Conservation (phyloP, 2,888 invertebrate species). For the Euphydryas editha region DNA sequence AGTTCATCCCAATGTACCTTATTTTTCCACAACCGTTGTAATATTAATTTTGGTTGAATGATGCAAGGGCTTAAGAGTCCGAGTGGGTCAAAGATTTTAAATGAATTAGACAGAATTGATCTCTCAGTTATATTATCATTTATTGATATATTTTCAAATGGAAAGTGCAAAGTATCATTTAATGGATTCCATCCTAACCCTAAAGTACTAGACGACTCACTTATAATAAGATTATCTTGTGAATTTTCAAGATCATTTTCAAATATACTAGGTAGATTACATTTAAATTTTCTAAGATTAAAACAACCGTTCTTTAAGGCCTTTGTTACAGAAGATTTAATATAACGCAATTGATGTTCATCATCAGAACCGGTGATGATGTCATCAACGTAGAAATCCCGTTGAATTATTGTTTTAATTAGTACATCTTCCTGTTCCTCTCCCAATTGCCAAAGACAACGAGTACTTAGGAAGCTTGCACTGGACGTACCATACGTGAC, state of each 20-base stretch:
- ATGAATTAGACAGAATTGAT: constrained; percentile 32
- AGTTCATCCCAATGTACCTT: neutral
- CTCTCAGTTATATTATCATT: constrained; percentile 34
- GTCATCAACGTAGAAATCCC: constrained; percentile 32
- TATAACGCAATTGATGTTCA: constrained; percentile 13
- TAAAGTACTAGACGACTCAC: neutral
- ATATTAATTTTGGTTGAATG: neutral
- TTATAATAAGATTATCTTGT: neutral
- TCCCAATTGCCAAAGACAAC: neutral
- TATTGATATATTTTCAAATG: neutral
- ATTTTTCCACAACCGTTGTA: neutral
- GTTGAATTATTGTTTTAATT: constrained; percentile 46
- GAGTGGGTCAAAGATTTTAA: constrained; percentile 40
- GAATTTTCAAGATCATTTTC: neutral
- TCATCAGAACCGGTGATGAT: constrained; percentile 34
- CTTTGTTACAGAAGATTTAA: neutral
- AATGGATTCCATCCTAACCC: neutral
- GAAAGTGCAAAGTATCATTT: neutral
- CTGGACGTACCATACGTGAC: constrained; percentile 7
- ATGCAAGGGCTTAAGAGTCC: neutral
- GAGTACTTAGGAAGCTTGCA: constrained; percentile 3
- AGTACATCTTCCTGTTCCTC: neutral
- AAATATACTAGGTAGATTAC: neutral
- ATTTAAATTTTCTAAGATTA: neutral
- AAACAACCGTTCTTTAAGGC: neutral